phyloP scores from a whole-genome alignment of 2,888 invertebrate species.

The Yponomeuta evonymella region DNA sequence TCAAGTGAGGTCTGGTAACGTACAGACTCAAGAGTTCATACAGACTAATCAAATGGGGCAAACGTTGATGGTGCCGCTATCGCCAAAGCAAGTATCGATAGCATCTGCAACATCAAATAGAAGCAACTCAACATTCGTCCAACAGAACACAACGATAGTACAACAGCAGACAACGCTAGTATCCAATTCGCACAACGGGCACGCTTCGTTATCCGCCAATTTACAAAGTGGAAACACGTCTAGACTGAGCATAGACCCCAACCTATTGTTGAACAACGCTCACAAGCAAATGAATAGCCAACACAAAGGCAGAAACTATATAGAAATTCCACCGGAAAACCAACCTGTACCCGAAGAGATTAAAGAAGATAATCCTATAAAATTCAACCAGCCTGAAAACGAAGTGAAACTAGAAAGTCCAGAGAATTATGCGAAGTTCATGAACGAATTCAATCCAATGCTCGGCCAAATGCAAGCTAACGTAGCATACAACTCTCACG shows the following conservation, averaged over 20 bases:
- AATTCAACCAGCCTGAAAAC: constrained; percentile 18
- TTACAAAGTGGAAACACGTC: constrained; percentile 46
- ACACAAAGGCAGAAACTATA: constrained; percentile 29
- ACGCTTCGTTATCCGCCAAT: constrained; percentile 42
- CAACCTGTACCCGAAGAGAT: constrained; percentile 25
- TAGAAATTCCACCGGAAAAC: constrained; percentile 33
- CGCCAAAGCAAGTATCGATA: constrained; percentile 76
- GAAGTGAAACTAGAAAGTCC: constrained; percentile 29
- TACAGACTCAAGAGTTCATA: constrained; percentile 82
- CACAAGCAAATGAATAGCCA: constrained; percentile 41
- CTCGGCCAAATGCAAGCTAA: constrained; percentile 16
- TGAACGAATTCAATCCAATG: constrained; percentile 35
- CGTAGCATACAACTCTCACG: constrained; percentile 28
- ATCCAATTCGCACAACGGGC: constrained; percentile 77
- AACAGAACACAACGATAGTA: constrained; percentile 90
- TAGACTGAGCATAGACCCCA: constrained; percentile 77
- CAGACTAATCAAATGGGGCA: constrained; percentile 83
- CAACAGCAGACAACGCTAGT: constrained; percentile 88
- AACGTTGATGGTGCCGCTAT: constrained; percentile 82
- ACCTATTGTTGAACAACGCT: constrained; percentile 56
- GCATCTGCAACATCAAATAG: constrained; percentile 74
- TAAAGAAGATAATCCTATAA: constrained; percentile 26
- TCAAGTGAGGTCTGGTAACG: constrained; percentile 67
- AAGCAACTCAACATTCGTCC: constrained; percentile 84
- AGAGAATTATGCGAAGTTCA: constrained; percentile 40